Percentiles rank a stretch among this genome's conserved stretches.
Evolutionary conservation across 2,888 invertebrate species (phyloP).

Genomic region (Mylabris sibirica): DNA sequence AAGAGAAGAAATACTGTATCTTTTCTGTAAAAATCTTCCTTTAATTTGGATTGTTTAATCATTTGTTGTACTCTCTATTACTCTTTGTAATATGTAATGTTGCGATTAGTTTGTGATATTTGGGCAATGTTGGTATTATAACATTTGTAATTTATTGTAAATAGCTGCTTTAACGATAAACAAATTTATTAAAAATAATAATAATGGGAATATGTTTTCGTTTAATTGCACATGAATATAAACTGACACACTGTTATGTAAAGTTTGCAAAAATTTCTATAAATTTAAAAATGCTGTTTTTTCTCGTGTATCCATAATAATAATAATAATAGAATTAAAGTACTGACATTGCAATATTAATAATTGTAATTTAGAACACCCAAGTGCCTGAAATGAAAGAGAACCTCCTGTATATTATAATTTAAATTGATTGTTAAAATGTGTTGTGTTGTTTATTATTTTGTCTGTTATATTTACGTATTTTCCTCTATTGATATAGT

Average conservation of each 20-base stretch:
- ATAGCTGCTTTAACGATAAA: constrained; percentile 18
- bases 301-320: constrained; percentile 26
- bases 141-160: constrained; percentile 30
- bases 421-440: constrained; percentile 17
- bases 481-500: constrained; percentile 14
- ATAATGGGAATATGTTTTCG: constrained; percentile 15
- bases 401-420: constrained; percentile 17
- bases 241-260: constrained; percentile 34
- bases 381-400: constrained; percentile 45
- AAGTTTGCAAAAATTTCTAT: constrained; percentile 36
- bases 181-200: constrained; percentile 22
- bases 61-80: constrained; percentile 18
- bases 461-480: constrained; percentile 22
- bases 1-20: constrained; percentile 28
- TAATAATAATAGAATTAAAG: constrained; percentile 30
- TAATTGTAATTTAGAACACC: constrained; percentile 35
- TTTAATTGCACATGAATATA: constrained; percentile 33
- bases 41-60: constrained; percentile 31
- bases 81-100: constrained; percentile 42
- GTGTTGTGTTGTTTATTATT: constrained; percentile 30
- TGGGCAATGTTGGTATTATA: constrained; percentile 52
- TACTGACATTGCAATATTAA: constrained; percentile 49
- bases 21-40: constrained; percentile 33
- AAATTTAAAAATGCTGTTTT: constrained; percentile 19
- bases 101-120: constrained; percentile 48